Evolutionary conservation across 2,113 vertebrate genomes (phyloP), one percentile per base, ranked within the genome.

Genomic region (Sprattus sprattus): DNA sequence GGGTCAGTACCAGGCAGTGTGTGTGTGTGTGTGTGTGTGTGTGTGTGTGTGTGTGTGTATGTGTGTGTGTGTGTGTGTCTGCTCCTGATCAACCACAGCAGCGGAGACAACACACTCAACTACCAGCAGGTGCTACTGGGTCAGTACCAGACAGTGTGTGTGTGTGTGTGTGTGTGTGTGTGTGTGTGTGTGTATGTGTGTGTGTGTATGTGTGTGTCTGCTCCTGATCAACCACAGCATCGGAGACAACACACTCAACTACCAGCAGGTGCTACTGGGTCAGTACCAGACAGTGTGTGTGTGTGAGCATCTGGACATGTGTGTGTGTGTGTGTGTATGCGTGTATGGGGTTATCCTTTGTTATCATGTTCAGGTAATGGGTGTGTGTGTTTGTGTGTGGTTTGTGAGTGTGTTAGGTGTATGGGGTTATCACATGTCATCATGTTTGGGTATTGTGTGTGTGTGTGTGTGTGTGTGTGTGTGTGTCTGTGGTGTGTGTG

Each of bases 111-210:
- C 0, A 75, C 47, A 49, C 10, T 96, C 0, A 10, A 95, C 89
- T 99, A 98, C 52, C 93, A 95, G 0, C 93, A 94, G 0, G 90
- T 97, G 13, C 90, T 95, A 28, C 85, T 97, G 44, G 98, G 98
- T 99, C 93, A 89, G 45, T 11, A 45, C 1, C 7, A 50, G 0
- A 25, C 39, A 39, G 39, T 39, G 39, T 39, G 39, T 1, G 39
- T 39, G 39, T 39, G 39, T 39, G 39, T 39, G 39, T 39, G 39
- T 39, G 39, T 39, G 39, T 39, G 39, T 39, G 39, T 39, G 39
- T 39, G 39, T 39, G 39, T 39, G 39, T 39, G 39, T 1, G 39
- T 39, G 39, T 39, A 2, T 39, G 1, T 39, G 39, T 39, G 39
- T 39, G 39, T 39, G 39, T 39, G 39, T 39, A n/a, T n/a, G 39